Percentiles rank a stretch among this genome's conserved stretches.
Conservation (phyloP, 2,888 invertebrate genomes). For the Aspidiotus rigidus region DNA sequence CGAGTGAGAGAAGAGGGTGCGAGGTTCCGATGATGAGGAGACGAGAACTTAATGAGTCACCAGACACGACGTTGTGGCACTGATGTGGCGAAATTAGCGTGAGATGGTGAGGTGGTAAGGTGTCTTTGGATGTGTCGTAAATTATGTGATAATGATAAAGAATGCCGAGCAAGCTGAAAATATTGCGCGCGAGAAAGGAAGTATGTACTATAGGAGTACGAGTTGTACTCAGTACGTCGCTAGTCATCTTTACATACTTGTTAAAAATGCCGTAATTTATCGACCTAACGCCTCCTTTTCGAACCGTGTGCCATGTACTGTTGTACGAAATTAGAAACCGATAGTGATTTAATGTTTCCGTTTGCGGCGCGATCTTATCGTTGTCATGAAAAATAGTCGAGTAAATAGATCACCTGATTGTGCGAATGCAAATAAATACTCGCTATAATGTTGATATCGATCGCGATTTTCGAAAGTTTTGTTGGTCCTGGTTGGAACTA, state of each 20-base stretch:
- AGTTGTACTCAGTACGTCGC: background rate
- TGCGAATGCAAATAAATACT: no score
- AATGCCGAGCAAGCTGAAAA: constrained; percentile 3
- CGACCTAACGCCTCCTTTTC: background rate
- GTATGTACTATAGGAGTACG: background rate
- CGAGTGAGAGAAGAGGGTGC: background rate
- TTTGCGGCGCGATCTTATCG: background rate
- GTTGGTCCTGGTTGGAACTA: no score
- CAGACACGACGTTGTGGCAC: constrained; percentile 13
- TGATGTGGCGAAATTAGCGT: constrained; percentile 10
- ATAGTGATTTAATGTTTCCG: constrained; percentile 2
- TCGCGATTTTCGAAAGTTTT: no score
- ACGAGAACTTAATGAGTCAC: constrained; percentile 28
- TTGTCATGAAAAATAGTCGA: background rate
- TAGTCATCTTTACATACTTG: constrained; percentile 1
- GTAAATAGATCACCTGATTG: no score
- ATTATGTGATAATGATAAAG: constrained; percentile 32
- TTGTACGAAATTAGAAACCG: constrained; percentile 4
- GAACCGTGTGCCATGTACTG: background rate
- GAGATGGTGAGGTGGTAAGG: constrained; percentile 18
- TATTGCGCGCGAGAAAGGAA: background rate
- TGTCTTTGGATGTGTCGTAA: constrained; percentile 27
- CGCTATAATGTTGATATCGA: no score
- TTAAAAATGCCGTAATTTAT: constrained; percentile 2
- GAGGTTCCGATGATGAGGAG: no score